Conservation (phyloP, 1,140 invertebrate genomes). For the Hermetia illucens region DNA sequence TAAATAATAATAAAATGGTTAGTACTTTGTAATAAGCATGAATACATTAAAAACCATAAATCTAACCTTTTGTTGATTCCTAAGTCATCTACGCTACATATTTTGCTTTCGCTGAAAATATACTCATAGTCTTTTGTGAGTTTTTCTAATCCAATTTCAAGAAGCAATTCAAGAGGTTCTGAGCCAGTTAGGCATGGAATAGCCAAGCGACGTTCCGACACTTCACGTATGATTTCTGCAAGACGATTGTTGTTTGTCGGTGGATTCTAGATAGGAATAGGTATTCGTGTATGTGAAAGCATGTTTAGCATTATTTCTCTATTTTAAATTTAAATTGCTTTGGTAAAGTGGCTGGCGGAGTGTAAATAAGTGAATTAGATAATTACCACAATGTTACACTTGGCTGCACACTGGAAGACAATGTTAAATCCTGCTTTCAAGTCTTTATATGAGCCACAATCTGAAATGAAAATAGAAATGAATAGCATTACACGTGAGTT, state of each 20-base stretch:
- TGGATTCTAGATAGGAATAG: conserved; percentile 16
- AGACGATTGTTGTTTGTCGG: conserved; percentile 27
- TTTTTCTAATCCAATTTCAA: conserved; percentile 29
- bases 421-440: conserved; percentile 21
- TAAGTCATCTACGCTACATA: conserved; percentile 18
- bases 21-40: neutral
- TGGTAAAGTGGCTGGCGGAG: no score
- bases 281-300: conserved; percentile 1
- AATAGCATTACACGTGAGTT: neutral
- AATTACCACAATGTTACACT: conserved; percentile 25
- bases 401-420: conserved; percentile 24
- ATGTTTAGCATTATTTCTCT: neutral
- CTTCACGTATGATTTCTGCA: conserved; percentile 24
- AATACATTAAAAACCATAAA: neutral
- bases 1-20: neutral
- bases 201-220: conserved; percentile 22
- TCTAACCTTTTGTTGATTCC: conserved; percentile 4
- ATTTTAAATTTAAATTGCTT: neutral
- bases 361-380: neutral
- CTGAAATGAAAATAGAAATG: conserved; percentile 1
- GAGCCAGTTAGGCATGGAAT: conserved; percentile 24
- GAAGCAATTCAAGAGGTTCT: conserved; percentile 23
- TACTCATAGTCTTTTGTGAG: conserved; percentile 27
- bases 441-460: conserved; percentile 22
- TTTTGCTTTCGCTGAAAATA: conserved; percentile 25